These are phyloP conservation scores for Pseudorhiza aurosa DNA, from an alignment of 30 jellyfish, hydroid and myxozoan species.

Conservation along the genomic window DNA sequence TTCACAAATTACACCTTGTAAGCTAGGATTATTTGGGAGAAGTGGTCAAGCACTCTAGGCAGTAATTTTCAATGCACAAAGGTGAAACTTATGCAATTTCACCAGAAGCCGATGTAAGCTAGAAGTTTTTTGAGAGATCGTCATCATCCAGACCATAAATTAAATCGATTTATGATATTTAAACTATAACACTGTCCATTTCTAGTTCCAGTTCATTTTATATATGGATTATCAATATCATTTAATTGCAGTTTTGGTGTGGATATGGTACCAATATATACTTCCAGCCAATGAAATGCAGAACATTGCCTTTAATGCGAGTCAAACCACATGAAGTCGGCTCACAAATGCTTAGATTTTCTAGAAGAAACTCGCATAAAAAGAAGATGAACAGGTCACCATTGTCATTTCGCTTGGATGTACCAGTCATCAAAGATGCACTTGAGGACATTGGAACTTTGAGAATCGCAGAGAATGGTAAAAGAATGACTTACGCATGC, in stretches of 20 bases:
- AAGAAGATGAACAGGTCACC: background rate
- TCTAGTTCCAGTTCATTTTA: background rate
- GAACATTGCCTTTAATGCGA: conserved; percentile 10
- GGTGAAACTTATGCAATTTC: no score
- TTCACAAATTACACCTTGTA: no score
- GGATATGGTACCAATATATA: conserved; percentile 46
- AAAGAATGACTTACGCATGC: background rate
- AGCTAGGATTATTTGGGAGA: no score
- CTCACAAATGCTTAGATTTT: conserved; percentile 8
- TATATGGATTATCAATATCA: background rate
- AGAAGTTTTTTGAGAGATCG: background rate
- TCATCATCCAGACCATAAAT: background rate
- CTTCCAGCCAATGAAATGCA: conserved; percentile 56
- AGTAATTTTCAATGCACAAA: no score
- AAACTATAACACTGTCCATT: background rate
- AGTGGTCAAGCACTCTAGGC: no score
- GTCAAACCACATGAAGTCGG: conserved; percentile 4
- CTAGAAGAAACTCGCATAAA: background rate
- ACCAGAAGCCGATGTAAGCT: no score
- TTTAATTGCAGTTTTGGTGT: conserved; percentile 24
- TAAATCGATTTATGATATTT: background rate
- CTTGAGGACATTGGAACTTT: conserved; percentile 9
- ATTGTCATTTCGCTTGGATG: conserved; percentile 1
- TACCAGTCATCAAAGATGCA: background rate
- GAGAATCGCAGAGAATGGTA: background rate